Percentiles rank a stretch among this genome's conserved stretches.
Conservation (phyloP, 2,888 invertebrate species). For the Camponotus fellah region DNA sequence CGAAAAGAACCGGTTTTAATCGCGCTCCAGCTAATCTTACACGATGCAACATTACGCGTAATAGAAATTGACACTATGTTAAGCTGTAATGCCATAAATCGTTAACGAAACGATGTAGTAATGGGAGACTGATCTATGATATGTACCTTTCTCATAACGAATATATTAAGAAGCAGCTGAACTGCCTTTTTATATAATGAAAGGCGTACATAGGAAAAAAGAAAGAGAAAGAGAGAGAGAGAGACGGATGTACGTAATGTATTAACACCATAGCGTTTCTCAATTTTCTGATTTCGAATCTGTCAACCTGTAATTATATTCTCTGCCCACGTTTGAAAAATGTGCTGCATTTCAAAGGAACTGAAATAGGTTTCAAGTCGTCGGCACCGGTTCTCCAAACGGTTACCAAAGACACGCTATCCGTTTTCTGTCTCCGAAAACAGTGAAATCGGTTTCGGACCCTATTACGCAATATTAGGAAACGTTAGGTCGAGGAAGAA, state of each 20-base stretch:
- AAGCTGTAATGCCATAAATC: constrained; percentile 11
- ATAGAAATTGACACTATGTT: constrained; percentile 33
- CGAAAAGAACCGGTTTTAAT: constrained; percentile 48
- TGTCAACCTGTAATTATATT: neutral
- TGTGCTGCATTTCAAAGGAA: constrained; percentile 11
- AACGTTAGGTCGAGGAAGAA: constrained; percentile 55
- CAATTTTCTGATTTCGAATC: constrained; percentile 35
- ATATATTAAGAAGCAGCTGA: neutral
- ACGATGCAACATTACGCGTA: constrained; percentile 24
- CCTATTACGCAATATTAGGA: constrained; percentile 66
- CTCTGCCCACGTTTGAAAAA: neutral
- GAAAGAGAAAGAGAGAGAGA: neutral
- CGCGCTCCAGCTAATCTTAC: constrained; percentile 41
- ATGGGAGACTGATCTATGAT: neutral
- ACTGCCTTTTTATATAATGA: constrained; percentile 9
- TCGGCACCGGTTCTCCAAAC: constrained; percentile 24
- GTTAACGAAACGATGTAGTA: constrained; percentile 26
- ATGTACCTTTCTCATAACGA: constrained; percentile 1
- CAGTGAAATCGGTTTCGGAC: constrained; percentile 68
- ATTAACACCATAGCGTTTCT: constrained; percentile 24
- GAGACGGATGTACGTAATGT: constrained; percentile 3
- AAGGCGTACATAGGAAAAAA: neutral
- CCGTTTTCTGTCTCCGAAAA: constrained; percentile 60
- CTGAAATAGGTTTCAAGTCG: neutral
- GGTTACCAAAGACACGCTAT: constrained; percentile 58